Evolutionary conservation across 1,140 invertebrate genomes (phyloP).

Genomic region (Lucilia sericata): DNA sequence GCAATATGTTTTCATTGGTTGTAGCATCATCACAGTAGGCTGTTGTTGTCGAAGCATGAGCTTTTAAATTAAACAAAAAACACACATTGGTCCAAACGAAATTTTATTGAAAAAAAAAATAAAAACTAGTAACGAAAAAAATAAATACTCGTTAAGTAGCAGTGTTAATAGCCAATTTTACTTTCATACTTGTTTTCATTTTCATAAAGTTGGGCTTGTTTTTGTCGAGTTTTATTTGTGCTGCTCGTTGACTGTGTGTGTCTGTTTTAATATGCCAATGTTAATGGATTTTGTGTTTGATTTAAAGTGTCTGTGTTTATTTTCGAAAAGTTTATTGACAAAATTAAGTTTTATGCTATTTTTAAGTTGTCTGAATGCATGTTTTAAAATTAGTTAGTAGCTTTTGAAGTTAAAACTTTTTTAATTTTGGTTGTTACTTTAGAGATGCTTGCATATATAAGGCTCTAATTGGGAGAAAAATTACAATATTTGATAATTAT

Average conservation of each 20-base stretch:
- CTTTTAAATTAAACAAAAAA: neutral
- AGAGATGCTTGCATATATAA: too few relatives aligned
- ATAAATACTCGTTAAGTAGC: constrained; percentile 13
- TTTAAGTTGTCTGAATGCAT: neutral
- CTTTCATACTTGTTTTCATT: constrained; percentile 21
- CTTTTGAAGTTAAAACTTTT: too few relatives aligned
- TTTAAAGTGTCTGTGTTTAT: neutral
- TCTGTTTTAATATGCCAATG: neutral
- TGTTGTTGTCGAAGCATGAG: neutral
- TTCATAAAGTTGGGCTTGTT: neutral
- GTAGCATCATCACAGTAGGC: neutral
- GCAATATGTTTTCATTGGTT: constrained; percentile 22
- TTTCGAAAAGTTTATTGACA: neutral
- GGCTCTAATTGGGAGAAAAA: too few relatives aligned
- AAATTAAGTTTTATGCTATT: too few relatives aligned
- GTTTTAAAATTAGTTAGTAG: too few relatives aligned
- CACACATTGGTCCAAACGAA: neutral
- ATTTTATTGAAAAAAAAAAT: neutral
- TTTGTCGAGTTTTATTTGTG: neutral
- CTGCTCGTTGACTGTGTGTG: neutral
- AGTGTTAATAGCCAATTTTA: constrained; percentile 22
- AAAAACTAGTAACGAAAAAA: neutral
- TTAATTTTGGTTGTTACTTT: too few relatives aligned
- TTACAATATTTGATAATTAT: too few relatives aligned
- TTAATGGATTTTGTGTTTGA: neutral